These are phyloP conservation scores for Aplodontia rufa DNA, from an alignment of 2,113 vertebrate genomes.

Conservation along the genomic window DNA sequence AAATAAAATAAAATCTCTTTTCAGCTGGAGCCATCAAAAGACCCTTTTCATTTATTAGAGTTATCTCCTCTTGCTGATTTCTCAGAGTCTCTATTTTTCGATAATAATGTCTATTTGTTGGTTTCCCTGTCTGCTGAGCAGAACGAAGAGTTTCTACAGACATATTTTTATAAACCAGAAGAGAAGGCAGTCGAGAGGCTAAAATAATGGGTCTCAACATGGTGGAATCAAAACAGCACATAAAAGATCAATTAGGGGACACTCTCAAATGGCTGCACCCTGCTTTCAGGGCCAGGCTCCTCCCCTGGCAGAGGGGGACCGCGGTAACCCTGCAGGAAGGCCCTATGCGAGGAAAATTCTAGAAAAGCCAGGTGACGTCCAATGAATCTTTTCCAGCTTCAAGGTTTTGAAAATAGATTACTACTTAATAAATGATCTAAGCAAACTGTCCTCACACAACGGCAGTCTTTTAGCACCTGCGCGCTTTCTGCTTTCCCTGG, in stretches of 20 bases:
- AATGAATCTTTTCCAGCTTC: background rate
- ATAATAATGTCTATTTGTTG: slow-evolving; percentile 78
- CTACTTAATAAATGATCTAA: background rate
- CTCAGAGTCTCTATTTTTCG: slow-evolving; percentile 82
- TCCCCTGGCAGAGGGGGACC: background rate
- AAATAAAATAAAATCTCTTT: slow-evolving; percentile 98
- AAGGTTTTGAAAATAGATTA: slow-evolving; percentile 7
- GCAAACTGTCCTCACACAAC: background rate
- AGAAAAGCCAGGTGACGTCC: background rate
- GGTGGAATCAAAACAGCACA: slow-evolving; percentile 68
- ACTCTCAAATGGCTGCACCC: background rate
- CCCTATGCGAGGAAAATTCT: background rate
- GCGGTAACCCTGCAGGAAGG: too few relatives aligned
- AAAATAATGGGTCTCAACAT: slow-evolving; percentile 71
- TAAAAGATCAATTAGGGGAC: slow-evolving; percentile 77
- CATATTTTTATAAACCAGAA: slow-evolving; percentile 60
- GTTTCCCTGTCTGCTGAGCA: slow-evolving; percentile 59
- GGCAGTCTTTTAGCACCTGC: background rate
- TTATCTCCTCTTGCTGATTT: slow-evolving; percentile 95
- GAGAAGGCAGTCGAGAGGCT: slow-evolving; percentile 69
- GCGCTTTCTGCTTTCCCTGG: background rate
- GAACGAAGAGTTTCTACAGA: slow-evolving; percentile 62
- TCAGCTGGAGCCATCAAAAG: slow-evolving; percentile 97
- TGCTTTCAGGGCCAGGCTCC: background rate
- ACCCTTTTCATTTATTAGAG: slow-evolving; percentile 95